These are phyloP conservation scores for Crocodylus rhombifer DNA, from an alignment of 2,797 vertebrate genomes.

Conservation along the genomic window DNA sequence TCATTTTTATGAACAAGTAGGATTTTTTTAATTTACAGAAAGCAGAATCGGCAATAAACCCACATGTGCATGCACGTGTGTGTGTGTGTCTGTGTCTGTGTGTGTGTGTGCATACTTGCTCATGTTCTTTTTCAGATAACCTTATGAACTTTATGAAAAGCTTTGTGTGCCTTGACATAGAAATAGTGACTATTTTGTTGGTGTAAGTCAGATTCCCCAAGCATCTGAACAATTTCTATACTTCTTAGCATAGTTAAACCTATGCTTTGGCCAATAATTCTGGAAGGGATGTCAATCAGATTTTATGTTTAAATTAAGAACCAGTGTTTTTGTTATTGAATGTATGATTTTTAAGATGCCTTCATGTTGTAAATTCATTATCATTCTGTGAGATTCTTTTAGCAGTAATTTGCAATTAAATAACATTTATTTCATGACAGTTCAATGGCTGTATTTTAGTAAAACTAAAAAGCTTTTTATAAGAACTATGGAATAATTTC, in stretches of 20 bases:
- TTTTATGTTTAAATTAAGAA: not conserved
- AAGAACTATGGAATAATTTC: conserved; percentile 36
- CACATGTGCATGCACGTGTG: too few species aligned
- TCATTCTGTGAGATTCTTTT: not conserved
- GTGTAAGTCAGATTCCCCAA: not conserved
- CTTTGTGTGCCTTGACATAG: not conserved
- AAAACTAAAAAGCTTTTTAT: conserved; percentile 21
- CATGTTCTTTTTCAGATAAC: not conserved
- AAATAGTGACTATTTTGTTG: not conserved
- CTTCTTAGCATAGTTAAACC: not conserved
- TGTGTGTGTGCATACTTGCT: too few species aligned
- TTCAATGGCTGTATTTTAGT: conserved; percentile 19
- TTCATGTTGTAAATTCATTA: not conserved
- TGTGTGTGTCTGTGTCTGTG: too few species aligned
- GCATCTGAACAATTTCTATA: not conserved
- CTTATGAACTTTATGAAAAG: not conserved
- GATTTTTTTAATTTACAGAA: not conserved
- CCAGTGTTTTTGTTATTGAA: not conserved
- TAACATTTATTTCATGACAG: not conserved
- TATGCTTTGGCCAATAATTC: not conserved
- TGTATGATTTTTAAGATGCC: not conserved
- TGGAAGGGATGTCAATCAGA: not conserved
- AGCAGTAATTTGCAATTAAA: conserved; percentile 9
- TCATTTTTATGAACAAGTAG: not conserved
- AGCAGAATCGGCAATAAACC: not conserved